Evolutionary conservation across 92 coral and sea anemone genomes (phyloP).

Genomic region (Phymanthus crucifer): DNA sequence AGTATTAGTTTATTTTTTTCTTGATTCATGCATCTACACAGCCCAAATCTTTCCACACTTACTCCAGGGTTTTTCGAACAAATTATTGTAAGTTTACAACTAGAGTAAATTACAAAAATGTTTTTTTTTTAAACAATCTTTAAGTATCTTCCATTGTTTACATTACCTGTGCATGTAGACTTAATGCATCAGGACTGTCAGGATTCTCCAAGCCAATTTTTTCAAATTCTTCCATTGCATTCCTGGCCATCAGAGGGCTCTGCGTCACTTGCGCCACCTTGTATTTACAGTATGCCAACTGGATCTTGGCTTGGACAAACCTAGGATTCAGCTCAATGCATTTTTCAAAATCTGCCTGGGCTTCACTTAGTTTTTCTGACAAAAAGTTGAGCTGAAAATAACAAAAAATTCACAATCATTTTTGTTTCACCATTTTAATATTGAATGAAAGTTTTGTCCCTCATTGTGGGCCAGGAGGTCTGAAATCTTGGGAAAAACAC

Average conservation of each 20-base stretch:
- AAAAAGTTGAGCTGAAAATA: conserved; percentile 72
- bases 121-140: too few relatives aligned
- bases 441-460: too few relatives aligned
- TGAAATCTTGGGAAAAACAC: too few relatives aligned
- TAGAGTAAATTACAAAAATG: too few relatives aligned
- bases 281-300: conserved; percentile 92
- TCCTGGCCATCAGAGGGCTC: conserved; percentile 75
- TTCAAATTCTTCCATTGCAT: conserved; percentile 86
- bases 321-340: conserved; percentile 74
- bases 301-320: conserved; percentile 91
- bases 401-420: not conserved
- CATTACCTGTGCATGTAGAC: conserved; percentile 93
- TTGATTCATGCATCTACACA: too few relatives aligned
- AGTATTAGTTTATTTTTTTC: too few relatives aligned
- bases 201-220: conserved; percentile 71
- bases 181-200: conserved; percentile 79
- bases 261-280: conserved; percentile 88
- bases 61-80: too few relatives aligned
- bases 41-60: too few relatives aligned
- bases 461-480: too few relatives aligned
- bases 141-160: not conserved
- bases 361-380: conserved; percentile 84
- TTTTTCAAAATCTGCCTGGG: conserved; percentile 88
- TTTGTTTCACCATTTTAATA: not conserved
- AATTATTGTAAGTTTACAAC: too few relatives aligned